These are phyloP conservation scores for Mercenaria mercenaria DNA, from an alignment of 1,140 invertebrate genomes.

Conservation along the genomic window DNA sequence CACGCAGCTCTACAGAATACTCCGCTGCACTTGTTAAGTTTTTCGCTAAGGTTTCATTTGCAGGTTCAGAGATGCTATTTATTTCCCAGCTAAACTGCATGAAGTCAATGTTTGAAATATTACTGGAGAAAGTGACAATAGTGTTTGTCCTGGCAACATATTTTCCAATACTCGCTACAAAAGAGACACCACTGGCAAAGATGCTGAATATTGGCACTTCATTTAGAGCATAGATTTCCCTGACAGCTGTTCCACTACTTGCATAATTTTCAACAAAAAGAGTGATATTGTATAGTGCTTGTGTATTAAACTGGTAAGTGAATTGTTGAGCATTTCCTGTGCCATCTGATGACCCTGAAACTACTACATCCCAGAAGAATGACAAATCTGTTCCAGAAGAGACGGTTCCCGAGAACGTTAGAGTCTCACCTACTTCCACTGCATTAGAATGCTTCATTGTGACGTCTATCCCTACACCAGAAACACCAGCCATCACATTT, in stretches of 20 bases:
- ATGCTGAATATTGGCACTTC: constrained; percentile 50
- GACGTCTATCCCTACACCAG: constrained; percentile 63
- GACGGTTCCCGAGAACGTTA: constrained; percentile 55
- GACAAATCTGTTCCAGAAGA: constrained; percentile 52
- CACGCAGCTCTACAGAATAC: constrained; percentile 68
- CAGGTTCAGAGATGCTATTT: not conserved
- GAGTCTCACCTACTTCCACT: constrained; percentile 42
- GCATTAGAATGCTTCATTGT: constrained; percentile 42
- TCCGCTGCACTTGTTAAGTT: constrained; percentile 47
- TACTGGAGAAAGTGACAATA: constrained; percentile 51
- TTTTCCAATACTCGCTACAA: constrained; percentile 61
- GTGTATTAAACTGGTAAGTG: constrained; percentile 10
- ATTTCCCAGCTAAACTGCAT: constrained; percentile 69
- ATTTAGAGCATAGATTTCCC: constrained; percentile 56
- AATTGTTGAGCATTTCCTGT: constrained; percentile 35
- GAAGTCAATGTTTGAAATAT: constrained; percentile 35
- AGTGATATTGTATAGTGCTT: constrained; percentile 54
- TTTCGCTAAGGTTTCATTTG: not conserved
- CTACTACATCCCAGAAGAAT: constrained; percentile 51
- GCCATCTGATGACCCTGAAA: constrained; percentile 7
- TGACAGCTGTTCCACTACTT: not conserved
- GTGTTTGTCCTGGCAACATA: constrained; percentile 44
- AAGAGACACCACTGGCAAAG: constrained; percentile 57
- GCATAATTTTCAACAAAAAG: constrained; percentile 39
- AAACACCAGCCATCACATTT: constrained; percentile 66